phyloP scores from a whole-genome alignment of 2,888 invertebrate genomes.

The Poecilobothrus nobilitatus region DNA sequence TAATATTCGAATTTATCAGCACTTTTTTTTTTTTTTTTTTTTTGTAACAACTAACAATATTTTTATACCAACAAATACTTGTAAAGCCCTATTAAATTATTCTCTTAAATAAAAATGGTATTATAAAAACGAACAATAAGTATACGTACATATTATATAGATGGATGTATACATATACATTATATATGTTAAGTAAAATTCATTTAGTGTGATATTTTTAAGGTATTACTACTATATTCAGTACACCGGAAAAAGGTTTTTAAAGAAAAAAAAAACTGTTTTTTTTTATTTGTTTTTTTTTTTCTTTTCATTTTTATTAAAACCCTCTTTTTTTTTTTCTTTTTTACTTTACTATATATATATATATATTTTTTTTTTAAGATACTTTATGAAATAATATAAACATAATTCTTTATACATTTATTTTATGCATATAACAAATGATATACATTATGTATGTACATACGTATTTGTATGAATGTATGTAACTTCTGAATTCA shows the following conservation, averaged over 20 bases:
- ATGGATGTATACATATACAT: neutral
- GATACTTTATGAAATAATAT: neutral
- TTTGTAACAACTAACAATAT: neutral
- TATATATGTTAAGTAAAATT: neutral
- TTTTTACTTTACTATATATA: neutral
- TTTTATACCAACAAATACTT: neutral
- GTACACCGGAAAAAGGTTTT: constrained; percentile 5
- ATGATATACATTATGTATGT: neutral
- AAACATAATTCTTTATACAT: neutral
- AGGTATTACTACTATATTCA: neutral
- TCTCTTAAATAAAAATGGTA: neutral
- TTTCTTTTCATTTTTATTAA: neutral
- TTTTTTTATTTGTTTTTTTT: no score
- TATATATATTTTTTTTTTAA: no score
- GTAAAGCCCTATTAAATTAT: neutral
- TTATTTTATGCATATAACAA: neutral
- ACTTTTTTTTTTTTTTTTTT: neutral
- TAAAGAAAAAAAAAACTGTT: neutral
- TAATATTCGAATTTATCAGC: neutral
- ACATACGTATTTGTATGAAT: neutral
- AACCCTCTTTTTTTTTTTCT: neutral
- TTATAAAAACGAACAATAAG: neutral
- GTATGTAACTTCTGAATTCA: neutral
- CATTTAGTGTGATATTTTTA: no score
- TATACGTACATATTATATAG: neutral